Evolutionary conservation across 2,113 vertebrate genomes (phyloP), one percentile per base, ranked within the genome.

Genomic region (Paratilapia polleni): DNA sequence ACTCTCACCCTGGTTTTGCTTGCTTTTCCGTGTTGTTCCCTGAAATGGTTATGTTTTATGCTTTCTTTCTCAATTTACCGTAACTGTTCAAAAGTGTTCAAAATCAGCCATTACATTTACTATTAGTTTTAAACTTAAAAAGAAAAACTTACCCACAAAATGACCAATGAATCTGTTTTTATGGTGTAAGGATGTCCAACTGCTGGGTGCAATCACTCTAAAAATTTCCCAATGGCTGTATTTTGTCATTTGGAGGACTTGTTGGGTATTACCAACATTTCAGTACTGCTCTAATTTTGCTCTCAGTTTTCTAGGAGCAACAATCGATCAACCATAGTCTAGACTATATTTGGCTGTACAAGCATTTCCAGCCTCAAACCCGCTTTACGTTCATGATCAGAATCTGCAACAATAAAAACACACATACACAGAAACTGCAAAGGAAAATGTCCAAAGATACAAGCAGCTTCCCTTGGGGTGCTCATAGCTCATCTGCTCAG

Each of bases 171-270:
- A 47, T 68, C 22, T 49, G 19, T 28, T 41, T 13, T 66, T 15
- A 28, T 28, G 15, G 28, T 70, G 64, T 0, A 11, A 0, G 0
- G 41, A 20, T 9, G 17, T 52, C 7, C 47, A 52, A 17, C 47
- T 5, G 28, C 2, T 31, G 28, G 28, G 28, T 31, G 28, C 28
- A 31, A 31, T 31, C 28, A 31, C 2, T 31, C 28, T 31, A 31
- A 31, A 31, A 31, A 31, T 4, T 31, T 31, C 28, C 28, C 4
- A 31, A 15, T 49, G 2, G 14, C 2, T 15, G 6, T 49, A 49
- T 49, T 5, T 6, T 17, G 14, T 15, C 2, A 13, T 47, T 14
- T 14, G 47, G 14, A 49, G 47, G 28, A 31, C 28, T 31, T 31
- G 28, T 49, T 49, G n/a, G 8, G 38, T 1, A 31, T 31, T 31